These are phyloP conservation scores for Ceratoteleas bidentatus DNA, from an alignment of 1,140 invertebrate genomes.

Conservation along the genomic window DNA sequence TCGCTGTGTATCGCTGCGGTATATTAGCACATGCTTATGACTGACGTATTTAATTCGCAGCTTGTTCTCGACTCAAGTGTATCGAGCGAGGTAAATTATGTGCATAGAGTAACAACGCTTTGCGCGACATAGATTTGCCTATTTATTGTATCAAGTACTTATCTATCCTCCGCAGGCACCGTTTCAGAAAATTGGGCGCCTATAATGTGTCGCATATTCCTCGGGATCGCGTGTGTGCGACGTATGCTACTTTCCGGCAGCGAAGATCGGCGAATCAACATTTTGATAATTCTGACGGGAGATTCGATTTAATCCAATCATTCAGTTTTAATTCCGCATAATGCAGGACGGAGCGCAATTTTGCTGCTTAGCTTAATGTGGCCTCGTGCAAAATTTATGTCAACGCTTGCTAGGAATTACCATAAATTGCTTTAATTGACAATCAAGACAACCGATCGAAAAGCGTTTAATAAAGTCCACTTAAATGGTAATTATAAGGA, in stretches of 20 bases:
- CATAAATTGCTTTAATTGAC: too few relatives aligned
- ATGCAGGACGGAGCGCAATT: neutral
- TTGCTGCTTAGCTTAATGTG: conserved; percentile 4
- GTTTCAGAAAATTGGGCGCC: conserved; percentile 30
- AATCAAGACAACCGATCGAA: too few relatives aligned
- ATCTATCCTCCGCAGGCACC: conserved; percentile 30
- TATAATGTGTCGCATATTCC: conserved; percentile 21
- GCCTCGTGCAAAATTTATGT: neutral
- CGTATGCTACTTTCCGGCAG: conserved; percentile 11
- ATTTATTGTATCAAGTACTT: conserved; percentile 43
- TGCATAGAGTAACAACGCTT: conserved; percentile 12
- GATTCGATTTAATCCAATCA: conserved; percentile 32
- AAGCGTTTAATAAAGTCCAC: too few relatives aligned
- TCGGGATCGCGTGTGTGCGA: conserved; percentile 22
- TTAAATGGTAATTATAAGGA: too few relatives aligned
- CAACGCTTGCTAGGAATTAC: too few relatives aligned
- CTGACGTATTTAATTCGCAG: conserved; percentile 33
- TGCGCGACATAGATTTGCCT: conserved; percentile 18
- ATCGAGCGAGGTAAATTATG: conserved; percentile 9
- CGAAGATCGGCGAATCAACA: conserved; percentile 11
- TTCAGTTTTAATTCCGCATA: conserved; percentile 13
- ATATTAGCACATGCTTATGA: conserved; percentile 41
- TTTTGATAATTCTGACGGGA: conserved; percentile 26
- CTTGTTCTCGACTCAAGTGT: conserved; percentile 16
- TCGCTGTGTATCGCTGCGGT: neutral